These are phyloP conservation scores for Chanos chanos DNA, from an alignment of 2,797 vertebrate genomes.

Conservation along the genomic window DNA sequence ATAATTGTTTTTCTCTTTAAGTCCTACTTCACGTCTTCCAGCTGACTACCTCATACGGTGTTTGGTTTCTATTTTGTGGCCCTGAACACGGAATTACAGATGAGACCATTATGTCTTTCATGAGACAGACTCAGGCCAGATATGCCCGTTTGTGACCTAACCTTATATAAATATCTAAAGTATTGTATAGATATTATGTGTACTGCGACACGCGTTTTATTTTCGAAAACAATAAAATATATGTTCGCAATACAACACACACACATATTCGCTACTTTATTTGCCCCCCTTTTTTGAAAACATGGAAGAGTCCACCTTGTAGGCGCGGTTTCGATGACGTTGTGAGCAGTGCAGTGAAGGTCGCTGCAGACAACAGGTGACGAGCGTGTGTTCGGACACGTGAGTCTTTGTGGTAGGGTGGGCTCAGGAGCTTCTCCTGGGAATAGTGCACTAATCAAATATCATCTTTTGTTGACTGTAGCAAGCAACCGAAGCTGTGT, in stretches of 20 bases:
- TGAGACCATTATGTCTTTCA: conserved; percentile 2
- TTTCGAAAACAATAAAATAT: too few species aligned
- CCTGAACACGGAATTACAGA: conserved; percentile 36
- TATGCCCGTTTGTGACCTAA: too few species aligned
- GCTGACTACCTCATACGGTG: not conserved
- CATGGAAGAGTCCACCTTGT: not conserved
- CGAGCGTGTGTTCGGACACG: conserved; percentile 30
- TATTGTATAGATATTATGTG: too few species aligned
- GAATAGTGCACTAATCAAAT: conserved; percentile 33
- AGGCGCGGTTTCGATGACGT: conserved; percentile 40
- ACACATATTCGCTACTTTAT: too few species aligned
- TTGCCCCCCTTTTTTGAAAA: not conserved
- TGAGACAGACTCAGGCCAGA: too few species aligned
- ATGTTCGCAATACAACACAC: too few species aligned
- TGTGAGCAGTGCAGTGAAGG: conserved; percentile 20
- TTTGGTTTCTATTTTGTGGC: conserved; percentile 24
- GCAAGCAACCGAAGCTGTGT: not conserved
- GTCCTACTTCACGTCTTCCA: not conserved
- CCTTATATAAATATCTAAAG: too few species aligned
- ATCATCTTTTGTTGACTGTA: conserved; percentile 26
- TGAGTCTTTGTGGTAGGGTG: conserved; percentile 5
- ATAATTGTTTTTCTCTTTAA: not conserved
- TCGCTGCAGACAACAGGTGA: conserved; percentile 32
- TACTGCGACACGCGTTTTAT: too few species aligned
- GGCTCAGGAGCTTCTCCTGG: not conserved